These are phyloP conservation scores for Cremastinae sp. DNA, from an alignment of 2,888 invertebrate genomes.

Conservation along the genomic window DNA sequence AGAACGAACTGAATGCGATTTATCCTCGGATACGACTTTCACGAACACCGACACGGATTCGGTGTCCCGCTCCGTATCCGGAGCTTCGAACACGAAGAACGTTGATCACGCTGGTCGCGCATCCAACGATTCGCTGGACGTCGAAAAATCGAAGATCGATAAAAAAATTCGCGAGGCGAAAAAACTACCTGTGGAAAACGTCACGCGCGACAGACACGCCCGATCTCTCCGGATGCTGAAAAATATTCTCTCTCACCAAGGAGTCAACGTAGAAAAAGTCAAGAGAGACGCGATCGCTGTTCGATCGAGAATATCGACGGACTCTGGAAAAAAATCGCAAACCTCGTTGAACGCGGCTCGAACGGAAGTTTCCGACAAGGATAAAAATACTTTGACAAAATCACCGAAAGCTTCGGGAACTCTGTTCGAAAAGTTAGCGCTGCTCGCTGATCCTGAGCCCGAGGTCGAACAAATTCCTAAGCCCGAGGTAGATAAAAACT, in stretches of 20 bases:
- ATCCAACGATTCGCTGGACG: slow-evolving; percentile 10
- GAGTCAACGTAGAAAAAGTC: slow-evolving; percentile 26
- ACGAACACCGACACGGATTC: slow-evolving; percentile 21
- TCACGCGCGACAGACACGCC: slow-evolving; percentile 37
- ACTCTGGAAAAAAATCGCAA: slow-evolving; percentile 28
- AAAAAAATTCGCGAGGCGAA: neutral
- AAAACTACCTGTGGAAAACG: neutral
- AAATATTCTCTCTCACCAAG: slow-evolving; percentile 54
- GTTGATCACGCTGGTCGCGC: neutral
- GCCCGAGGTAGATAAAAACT: neutral
- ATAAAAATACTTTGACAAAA: neutral
- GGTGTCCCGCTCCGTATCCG: slow-evolving; percentile 14
- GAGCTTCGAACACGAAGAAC: neutral
- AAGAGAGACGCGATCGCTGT: slow-evolving; percentile 27
- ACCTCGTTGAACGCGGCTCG: slow-evolving; percentile 2
- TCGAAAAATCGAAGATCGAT: neutral
- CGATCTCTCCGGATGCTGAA: slow-evolving; percentile 58
- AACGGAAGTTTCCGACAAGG: neutral
- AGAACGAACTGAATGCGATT: neutral
- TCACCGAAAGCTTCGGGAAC: slow-evolving; percentile 38
- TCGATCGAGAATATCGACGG: slow-evolving; percentile 32
- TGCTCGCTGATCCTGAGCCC: slow-evolving; percentile 37
- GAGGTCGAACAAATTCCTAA: neutral
- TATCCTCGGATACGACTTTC: slow-evolving; percentile 8
- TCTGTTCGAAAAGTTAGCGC: slow-evolving; percentile 48